Percentiles rank a stretch among this genome's conserved stretches.
phyloP scores from a whole-genome alignment of 2,113 vertebrate species.

The Bos javanicus region DNA sequence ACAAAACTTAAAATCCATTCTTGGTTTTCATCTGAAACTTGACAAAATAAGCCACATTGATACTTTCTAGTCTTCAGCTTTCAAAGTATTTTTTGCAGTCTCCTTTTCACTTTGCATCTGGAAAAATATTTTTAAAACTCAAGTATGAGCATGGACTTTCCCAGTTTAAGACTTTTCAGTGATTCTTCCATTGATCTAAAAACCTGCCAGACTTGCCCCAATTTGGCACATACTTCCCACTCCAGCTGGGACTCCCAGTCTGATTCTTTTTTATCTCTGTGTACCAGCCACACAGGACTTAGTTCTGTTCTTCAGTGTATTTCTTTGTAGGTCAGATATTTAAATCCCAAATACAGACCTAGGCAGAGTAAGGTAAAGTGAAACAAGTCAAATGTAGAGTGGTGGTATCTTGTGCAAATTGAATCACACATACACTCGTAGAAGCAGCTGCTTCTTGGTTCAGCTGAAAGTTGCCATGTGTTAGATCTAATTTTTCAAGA shows the following conservation, averaged over 20 bases:
- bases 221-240: neutral
- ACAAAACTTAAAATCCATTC: conserved; percentile 2
- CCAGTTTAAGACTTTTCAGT: neutral
- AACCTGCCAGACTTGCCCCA: neutral
- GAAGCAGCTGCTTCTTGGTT: neutral
- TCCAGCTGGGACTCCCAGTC: neutral
- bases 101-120: neutral
- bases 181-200: neutral
- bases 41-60: neutral
- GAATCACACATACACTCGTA: neutral
- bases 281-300: neutral
- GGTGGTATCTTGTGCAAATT: neutral
- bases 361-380: neutral
- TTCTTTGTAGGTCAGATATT: neutral
- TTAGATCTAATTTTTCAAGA: neutral
- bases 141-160: neutral
- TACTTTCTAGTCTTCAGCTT: neutral
- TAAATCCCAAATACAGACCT: neutral
- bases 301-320: neutral
- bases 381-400: neutral
- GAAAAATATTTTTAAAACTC: neutral
- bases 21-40: conserved; percentile 8
- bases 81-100: neutral
- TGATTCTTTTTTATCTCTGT: neutral
- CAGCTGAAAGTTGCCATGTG: neutral